Conservation (phyloP, 2,888 invertebrate species). For the Lycaena phlaeas region DNA sequence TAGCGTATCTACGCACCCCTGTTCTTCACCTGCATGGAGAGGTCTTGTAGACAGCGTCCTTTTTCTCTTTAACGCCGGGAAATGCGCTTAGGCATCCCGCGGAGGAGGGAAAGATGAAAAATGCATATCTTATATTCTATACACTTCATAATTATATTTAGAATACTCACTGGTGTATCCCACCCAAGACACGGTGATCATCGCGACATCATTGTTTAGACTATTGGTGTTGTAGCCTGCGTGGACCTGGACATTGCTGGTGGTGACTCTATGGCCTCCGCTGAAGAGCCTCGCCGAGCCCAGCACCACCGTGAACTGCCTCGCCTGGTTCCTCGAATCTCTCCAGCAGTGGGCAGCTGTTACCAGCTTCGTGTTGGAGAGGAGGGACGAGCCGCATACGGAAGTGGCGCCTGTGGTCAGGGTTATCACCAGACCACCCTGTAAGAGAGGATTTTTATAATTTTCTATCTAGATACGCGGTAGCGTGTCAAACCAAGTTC, state of each 20-base stretch:
- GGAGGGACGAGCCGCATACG: slow-evolving; percentile 28
- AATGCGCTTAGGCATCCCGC: no score
- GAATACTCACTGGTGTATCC: slow-evolving; percentile 25
- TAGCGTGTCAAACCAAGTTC: no score
- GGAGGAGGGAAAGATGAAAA: no score
- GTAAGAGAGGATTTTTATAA: neutral
- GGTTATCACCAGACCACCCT: slow-evolving; percentile 30
- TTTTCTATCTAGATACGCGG: neutral
- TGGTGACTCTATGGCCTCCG: slow-evolving; percentile 26
- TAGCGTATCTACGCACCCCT: no score
- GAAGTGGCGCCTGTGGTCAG: slow-evolving; percentile 24
- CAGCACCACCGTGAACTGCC: slow-evolving; percentile 26
- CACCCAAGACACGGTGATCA: slow-evolving; percentile 23
- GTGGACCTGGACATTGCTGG: slow-evolving; percentile 26
- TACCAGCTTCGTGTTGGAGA: slow-evolving; percentile 24
- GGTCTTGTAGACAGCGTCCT: no score
- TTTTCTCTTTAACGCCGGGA: no score
- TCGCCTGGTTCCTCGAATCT: slow-evolving; percentile 25
- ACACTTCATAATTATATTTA: no score
- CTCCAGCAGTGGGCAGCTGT: slow-evolving; percentile 35
- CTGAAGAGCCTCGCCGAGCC: slow-evolving; percentile 25
- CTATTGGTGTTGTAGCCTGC: slow-evolving; percentile 23
- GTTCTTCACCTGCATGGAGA: no score
- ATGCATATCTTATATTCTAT: no score
- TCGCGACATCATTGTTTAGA: slow-evolving; percentile 29